Base-by-base conservation (phyloP, 2,888 invertebrate species). In the Perithous albicinctus region DNA sequence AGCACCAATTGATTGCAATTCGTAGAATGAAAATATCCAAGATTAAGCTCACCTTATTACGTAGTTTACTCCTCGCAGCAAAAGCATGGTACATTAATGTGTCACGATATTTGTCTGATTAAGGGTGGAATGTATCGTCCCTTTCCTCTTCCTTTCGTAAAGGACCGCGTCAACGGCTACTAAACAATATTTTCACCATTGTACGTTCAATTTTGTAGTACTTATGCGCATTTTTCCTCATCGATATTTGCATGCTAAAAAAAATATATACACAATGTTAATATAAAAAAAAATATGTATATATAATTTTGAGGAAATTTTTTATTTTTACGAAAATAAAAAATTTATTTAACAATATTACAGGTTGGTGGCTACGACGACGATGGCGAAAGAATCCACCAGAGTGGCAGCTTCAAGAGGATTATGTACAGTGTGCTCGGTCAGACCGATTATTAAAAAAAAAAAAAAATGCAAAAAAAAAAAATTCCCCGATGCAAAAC, bases 361-460 rank as follows among this genome's bases (percentile, higher is more conserved):
- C 94, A 96, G 95, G 94, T 95, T 88, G 96, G 95, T 93, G 94
- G 95, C 75, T 92, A 96, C 86, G 95, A 95, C 26, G 94, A 93
- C 89, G 95, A 95, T 87, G 95, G 96, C 90, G 97, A 97, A 91
- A 95, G 95, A 90, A 98, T 98, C 92, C 97, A 97, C 91, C 98
- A 98, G 93, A 98, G 97, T 93, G 96, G 97, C 93, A 97, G 97
- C 86, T 98, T 98, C 95, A 97, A 97, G 93, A 96, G 98, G 93
- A 95, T 98, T 92, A 98, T 98, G 98, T 96, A 96, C 94, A 96
- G 96, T 94, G 97, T 98, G 87, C 94, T 97, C 92, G 96, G 97
- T 87, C 96, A 97, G 93, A 95, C 95, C 82, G 95, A 96, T 91
- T 93, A 93, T 93, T 94, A 87, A 94, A 92, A n/a, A n/a, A n/a